phyloP scores from a whole-genome alignment of 2,797 vertebrate genomes.

The Spizella passerina region DNA sequence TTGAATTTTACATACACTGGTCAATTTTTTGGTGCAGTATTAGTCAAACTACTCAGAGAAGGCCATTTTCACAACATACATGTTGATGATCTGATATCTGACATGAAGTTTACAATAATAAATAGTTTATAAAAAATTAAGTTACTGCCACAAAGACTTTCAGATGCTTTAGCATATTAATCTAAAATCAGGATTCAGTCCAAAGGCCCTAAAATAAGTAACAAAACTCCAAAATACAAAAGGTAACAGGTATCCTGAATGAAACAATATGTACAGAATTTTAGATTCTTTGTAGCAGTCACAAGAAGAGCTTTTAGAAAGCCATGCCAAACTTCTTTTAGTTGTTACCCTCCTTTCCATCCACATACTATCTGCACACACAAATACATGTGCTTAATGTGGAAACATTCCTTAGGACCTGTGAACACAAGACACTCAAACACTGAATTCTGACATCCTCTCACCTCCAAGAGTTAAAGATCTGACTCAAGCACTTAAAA shows the following conservation, averaged over 20 bases:
- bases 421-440: neutral
- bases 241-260: neutral
- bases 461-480: neutral
- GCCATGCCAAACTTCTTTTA: neutral
- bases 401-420: neutral
- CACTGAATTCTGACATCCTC: neutral
- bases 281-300: neutral
- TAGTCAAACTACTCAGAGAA: neutral
- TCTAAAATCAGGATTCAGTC: neutral
- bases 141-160: neutral
- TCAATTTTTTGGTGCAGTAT: neutral
- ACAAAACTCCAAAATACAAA: neutral
- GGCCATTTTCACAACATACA: neutral
- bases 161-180: neutral
- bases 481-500: neutral
- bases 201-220: neutral
- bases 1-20: neutral
- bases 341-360: neutral
- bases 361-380: neutral
- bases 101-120: neutral
- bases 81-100: neutral
- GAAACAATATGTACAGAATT: neutral
- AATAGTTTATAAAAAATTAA: neutral
- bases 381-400: neutral
- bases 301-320: neutral